These are phyloP conservation scores for Polypedilum pembai DNA, from an alignment of 1,140 invertebrate genomes.

Conservation along the genomic window DNA sequence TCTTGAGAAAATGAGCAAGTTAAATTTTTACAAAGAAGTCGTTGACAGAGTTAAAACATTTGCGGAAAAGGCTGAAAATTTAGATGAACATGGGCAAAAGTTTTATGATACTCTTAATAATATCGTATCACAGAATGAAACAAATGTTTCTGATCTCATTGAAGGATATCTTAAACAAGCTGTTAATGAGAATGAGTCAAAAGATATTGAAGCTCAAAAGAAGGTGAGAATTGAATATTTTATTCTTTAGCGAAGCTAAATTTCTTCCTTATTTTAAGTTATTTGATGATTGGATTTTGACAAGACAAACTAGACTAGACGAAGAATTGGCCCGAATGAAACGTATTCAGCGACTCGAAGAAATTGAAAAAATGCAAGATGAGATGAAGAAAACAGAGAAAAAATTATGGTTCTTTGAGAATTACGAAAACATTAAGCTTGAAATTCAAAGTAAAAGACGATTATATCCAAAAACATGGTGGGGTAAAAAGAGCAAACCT, in stretches of 20 bases:
- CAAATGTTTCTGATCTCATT: constrained; percentile 34
- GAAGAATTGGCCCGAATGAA: constrained; percentile 51
- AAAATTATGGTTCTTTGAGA: constrained; percentile 70
- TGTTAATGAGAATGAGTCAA: constrained; percentile 34
- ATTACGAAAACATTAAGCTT: constrained; percentile 64
- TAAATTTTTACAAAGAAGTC: constrained; percentile 38
- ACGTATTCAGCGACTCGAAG: constrained; percentile 46
- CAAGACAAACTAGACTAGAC: constrained; percentile 44
- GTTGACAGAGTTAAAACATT: constrained; percentile 38
- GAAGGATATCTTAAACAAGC: constrained; percentile 48
- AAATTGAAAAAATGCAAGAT: constrained; percentile 53
- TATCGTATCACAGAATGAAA: constrained; percentile 29
- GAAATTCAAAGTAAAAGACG: constrained; percentile 54
- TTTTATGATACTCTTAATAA: not conserved
- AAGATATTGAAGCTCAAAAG: constrained; percentile 49
- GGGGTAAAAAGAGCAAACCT: constrained; percentile 45
- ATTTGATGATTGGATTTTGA: too few species aligned
- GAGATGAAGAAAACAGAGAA: constrained; percentile 53
- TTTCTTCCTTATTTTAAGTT: too few species aligned
- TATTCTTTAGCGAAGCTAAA: too few species aligned
- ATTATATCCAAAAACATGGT: constrained; percentile 44
- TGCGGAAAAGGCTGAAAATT: not conserved
- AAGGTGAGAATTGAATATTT: constrained; percentile 41
- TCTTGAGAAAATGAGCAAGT: constrained; percentile 29
- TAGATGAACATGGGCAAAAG: constrained; percentile 19